Conservation (phyloP, 2,888 invertebrate genomes). For the Hartigia nigra region DNA sequence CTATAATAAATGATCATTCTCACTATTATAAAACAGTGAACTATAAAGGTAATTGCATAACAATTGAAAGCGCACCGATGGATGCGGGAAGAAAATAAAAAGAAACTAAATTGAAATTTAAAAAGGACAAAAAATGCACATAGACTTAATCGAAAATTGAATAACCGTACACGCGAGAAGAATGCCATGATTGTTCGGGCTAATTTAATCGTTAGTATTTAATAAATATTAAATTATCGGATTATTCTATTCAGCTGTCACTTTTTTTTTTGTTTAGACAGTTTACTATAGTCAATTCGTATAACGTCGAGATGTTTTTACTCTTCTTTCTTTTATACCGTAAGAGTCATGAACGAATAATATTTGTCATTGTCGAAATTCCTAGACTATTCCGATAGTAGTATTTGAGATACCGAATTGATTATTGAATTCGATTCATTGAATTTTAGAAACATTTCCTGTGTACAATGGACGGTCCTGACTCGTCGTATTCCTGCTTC, state of each 20-base stretch:
- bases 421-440: neutral
- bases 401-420: neutral
- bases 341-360: neutral
- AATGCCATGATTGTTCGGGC: slow-evolving; percentile 15
- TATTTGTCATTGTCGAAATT: neutral
- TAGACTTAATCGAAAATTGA: neutral
- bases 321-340: neutral
- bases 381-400: neutral
- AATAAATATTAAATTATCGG: slow-evolving; percentile 26
- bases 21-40: slow-evolving; percentile 8
- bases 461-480: slow-evolving; percentile 68
- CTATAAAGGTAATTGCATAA: slow-evolving; percentile 1
- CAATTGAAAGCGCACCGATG: neutral
- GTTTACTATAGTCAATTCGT: neutral
- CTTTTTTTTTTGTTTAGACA: neutral
- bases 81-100: slow-evolving; percentile 26
- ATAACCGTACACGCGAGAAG: neutral
- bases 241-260: slow-evolving; percentile 9
- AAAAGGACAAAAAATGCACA: neutral
- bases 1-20: neutral
- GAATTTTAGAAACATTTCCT: slow-evolving; percentile 69
- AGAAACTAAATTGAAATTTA: slow-evolving; percentile 17
- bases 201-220: slow-evolving; percentile 27
- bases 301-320: neutral
- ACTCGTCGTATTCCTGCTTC: slow-evolving; percentile 68